Evolutionary conservation across 2,113 vertebrate genomes (phyloP).

Genomic region (Apteryx mantelli): DNA sequence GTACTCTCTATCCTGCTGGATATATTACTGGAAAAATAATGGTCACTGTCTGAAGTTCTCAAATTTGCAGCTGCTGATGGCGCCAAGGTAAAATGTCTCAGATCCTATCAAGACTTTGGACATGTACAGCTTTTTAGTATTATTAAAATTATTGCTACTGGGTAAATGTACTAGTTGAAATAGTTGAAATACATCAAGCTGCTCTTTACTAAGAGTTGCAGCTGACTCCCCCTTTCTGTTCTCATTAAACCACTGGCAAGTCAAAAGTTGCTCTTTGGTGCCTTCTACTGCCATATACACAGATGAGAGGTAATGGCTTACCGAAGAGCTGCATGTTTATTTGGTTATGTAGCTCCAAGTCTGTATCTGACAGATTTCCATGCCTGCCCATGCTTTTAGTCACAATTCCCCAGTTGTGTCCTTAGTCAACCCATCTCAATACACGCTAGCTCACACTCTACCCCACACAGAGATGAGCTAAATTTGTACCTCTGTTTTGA

Average conservation of each 20-base stretch:
- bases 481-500: background rate
- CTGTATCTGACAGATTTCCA: background rate
- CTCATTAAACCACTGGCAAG: background rate
- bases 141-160: background rate
- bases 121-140: background rate
- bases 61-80: background rate
- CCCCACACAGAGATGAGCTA: background rate
- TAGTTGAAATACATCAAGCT: background rate
- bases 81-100: background rate
- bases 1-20: background rate
- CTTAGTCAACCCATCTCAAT: background rate
- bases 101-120: background rate
- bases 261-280: background rate
- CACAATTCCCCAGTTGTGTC: background rate
- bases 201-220: background rate
- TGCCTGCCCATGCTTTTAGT: background rate
- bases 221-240: background rate
- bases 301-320: background rate
- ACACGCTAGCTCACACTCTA: fast-evolving
- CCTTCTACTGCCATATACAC: background rate
- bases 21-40: background rate
- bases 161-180: background rate
- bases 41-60: background rate
- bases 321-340: background rate
- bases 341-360: background rate